These are phyloP conservation scores for Brachionus koreanus DNA, from an alignment of 1,140 invertebrate species.

Conservation along the genomic window DNA sequence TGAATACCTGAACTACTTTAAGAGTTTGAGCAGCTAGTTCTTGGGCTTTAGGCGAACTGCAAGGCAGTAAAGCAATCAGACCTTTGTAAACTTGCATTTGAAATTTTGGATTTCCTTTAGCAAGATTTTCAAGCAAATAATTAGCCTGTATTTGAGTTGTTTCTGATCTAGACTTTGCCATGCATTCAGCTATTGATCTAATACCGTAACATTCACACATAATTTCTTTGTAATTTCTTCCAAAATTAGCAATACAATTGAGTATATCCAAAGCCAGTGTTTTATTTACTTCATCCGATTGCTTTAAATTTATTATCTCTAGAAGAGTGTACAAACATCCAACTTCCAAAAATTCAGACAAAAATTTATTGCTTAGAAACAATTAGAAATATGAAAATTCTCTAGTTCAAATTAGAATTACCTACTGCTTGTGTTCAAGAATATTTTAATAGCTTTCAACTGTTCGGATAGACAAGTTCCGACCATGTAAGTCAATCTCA, in stretches of 20 bases:
- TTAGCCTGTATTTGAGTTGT: conserved; percentile 55
- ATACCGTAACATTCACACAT: conserved; percentile 60
- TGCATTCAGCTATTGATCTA: conserved; percentile 56
- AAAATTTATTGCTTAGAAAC: conserved; percentile 54
- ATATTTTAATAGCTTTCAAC: conserved; percentile 53
- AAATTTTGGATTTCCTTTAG: conserved; percentile 59
- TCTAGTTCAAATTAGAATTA: conserved; percentile 46
- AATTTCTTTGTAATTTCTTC: conserved; percentile 58
- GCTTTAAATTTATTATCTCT: conserved; percentile 56
- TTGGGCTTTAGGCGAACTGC: conserved; percentile 59
- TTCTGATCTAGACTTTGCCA: conserved; percentile 57
- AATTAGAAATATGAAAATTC: background rate
- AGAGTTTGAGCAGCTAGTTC: conserved; percentile 58
- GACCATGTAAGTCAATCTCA: conserved; percentile 56
- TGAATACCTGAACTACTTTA: conserved; percentile 53
- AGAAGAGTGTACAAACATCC: conserved; percentile 56
- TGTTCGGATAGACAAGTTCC: conserved; percentile 56
- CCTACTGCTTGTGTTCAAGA: conserved; percentile 58
- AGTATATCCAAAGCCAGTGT: conserved; percentile 52
- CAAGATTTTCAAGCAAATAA: conserved; percentile 54
- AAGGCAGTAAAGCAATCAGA: conserved; percentile 57
- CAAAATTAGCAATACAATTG: conserved; percentile 54
- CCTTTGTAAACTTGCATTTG: conserved; percentile 58
- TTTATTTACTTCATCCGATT: conserved; percentile 56
- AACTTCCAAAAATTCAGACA: conserved; percentile 58